These are phyloP conservation scores for Rhadinocentrus ornatus DNA, from an alignment of 2,797 vertebrate genomes.

Conservation along the genomic window DNA sequence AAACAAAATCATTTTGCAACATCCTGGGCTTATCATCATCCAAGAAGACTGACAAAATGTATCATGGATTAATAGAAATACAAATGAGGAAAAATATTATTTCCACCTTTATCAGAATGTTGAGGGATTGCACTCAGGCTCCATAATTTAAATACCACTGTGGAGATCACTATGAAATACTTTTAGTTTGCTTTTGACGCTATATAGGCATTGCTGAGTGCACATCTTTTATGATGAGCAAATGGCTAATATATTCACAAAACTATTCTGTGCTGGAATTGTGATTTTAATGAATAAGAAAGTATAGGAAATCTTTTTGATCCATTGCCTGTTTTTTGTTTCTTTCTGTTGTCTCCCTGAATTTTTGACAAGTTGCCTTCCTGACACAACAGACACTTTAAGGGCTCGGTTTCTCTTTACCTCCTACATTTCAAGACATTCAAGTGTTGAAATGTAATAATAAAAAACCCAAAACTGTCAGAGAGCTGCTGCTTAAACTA, in stretches of 20 bases:
- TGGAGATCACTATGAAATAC: background rate
- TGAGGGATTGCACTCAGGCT: too few relatives aligned
- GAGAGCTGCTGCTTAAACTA: slow-evolving; percentile 1
- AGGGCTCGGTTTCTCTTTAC: slow-evolving; percentile 23
- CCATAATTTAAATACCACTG: background rate
- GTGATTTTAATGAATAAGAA: background rate
- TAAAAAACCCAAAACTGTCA: slow-evolving; percentile 33
- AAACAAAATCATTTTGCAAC: background rate
- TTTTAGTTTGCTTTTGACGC: background rate
- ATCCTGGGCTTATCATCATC: background rate
- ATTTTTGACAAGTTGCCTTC: slow-evolving; percentile 27
- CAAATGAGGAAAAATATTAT: background rate
- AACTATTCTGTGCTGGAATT: background rate
- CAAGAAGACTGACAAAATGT: background rate
- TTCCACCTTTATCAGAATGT: background rate
- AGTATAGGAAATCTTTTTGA: background rate
- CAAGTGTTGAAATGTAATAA: slow-evolving; percentile 15
- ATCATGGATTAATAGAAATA: background rate
- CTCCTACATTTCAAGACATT: slow-evolving; percentile 18
- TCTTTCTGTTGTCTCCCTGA: slow-evolving; percentile 28
- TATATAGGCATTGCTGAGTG: background rate
- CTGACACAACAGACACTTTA: slow-evolving; percentile 28
- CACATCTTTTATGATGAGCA: background rate
- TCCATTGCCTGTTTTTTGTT: slow-evolving; percentile 22
- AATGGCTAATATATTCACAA: background rate